These are phyloP conservation scores for Andrena hattorfiana DNA, from an alignment of 2,888 invertebrate species.

Conservation along the genomic window DNA sequence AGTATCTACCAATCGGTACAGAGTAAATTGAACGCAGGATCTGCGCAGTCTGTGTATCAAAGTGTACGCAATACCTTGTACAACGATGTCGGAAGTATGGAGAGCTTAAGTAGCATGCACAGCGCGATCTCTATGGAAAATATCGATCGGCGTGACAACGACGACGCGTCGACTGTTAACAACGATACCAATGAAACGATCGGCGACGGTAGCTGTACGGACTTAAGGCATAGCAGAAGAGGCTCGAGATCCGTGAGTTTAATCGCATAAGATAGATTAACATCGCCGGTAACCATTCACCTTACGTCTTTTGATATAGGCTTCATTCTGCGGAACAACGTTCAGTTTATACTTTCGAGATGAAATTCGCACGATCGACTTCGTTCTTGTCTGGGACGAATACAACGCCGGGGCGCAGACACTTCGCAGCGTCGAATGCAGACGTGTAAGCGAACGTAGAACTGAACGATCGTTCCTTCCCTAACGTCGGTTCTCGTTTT, in stretches of 20 bases:
- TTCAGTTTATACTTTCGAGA: constrained; percentile 88
- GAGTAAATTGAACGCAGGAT: constrained; percentile 69
- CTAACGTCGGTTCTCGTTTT: constrained; percentile 16
- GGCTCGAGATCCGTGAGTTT: constrained; percentile 70
- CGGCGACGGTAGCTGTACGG: constrained; percentile 74
- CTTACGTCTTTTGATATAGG: constrained; percentile 52
- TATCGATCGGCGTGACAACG: constrained; percentile 41
- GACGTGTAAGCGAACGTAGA: constrained; percentile 75
- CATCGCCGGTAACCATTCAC: not conserved
- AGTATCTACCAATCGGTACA: constrained; percentile 73
- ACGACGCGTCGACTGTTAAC: constrained; percentile 67
- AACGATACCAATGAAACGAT: constrained; percentile 72
- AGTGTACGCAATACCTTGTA: constrained; percentile 73
- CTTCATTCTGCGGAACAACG: constrained; percentile 65
- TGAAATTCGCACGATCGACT: constrained; percentile 91
- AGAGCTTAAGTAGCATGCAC: constrained; percentile 54
- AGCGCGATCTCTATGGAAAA: constrained; percentile 60
- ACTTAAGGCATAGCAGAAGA: constrained; percentile 64
- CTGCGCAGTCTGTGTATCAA: constrained; percentile 75
- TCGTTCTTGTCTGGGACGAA: constrained; percentile 92
- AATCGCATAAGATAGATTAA: constrained; percentile 3
- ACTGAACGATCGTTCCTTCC: constrained; percentile 51
- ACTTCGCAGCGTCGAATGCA: constrained; percentile 68
- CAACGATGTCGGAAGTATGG: constrained; percentile 72
- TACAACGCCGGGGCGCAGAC: constrained; percentile 86